Conservation (phyloP, 2,797 vertebrate genomes). For the Limnodromus scolopaceus region DNA sequence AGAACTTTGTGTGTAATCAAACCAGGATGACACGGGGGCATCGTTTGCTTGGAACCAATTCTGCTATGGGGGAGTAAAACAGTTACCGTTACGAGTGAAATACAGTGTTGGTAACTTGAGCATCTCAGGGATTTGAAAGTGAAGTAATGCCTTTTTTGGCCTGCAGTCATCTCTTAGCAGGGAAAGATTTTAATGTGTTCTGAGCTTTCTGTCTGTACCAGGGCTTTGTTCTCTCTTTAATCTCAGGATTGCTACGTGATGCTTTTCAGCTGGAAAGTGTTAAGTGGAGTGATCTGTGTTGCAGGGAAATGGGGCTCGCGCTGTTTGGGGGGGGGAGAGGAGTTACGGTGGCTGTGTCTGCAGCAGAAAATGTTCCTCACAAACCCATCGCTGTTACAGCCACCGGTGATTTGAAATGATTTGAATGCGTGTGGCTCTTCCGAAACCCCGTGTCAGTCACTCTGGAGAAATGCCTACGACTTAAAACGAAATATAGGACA, state of each 20-base stretch:
- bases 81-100: not conserved
- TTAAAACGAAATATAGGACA: not conserved
- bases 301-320: rapidly evolving
- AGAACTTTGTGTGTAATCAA: not conserved
- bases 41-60: rapidly evolving
- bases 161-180: not conserved
- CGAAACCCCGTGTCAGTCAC: not conserved
- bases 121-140: not conserved
- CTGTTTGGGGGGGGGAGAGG: not conserved
- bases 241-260: not conserved
- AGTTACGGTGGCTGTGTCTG: rapidly evolving
- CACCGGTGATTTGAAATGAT: not conserved
- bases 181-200: not conserved
- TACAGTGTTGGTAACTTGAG: not conserved
- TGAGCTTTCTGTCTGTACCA: not conserved
- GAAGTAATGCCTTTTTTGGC: not conserved
- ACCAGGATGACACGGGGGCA: not conserved
- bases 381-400: rapidly evolving
- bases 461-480: not conserved
- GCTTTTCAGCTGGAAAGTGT: not conserved
- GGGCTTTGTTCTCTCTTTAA: not conserved
- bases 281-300: not conserved
- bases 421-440: not conserved
- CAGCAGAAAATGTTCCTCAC: not conserved
- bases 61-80: not conserved